Base-by-base conservation (phyloP, 2,888 invertebrate species). In the Drosophila incognita region DNA sequence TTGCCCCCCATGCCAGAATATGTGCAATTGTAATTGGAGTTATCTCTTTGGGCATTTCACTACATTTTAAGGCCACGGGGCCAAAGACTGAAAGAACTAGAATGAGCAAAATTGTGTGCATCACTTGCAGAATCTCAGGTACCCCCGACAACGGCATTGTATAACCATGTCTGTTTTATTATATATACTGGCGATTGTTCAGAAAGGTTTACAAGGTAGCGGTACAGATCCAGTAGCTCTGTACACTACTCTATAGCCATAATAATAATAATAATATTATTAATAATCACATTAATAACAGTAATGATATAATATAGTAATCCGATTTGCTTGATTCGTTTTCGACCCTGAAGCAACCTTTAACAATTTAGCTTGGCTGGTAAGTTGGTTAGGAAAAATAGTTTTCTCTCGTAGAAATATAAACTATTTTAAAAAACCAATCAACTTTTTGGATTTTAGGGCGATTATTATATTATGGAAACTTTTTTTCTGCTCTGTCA, bases 1-100 rank as follows among this genome's bases (percentile, higher is more conserved):
- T 59, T 54, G 66, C 48, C 49, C 3, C 5, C 6, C 36, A 0
- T 24, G 49, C 48, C 54, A 57, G 52, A 24, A 52, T 61, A 51
- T 53, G 13, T 57, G n/a, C 42, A 49, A 27, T 29, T 49, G 69
- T 65, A 69, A 69, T 75, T 75, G 69, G 58, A 74, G 61, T 74
- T 57, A 48, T 59, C 51, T 46, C 31, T 48, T 24, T 46, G 8
- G 46, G 5, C 49, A 18, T 27, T 49, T 61, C 36, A 36, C n/a
- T 53, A 42, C 36, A 6, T 18, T 11, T 5, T 21, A 21, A 76
- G 75, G 76, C 59, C 66, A 70, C 24, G 62, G 53, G 61, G 38
- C 24, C 36, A 31, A 58, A 61, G 53, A 24, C 8, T 46, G 4
- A 24, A 8, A n/a, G 11, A 31, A 15, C 21, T 29, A 15, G 38